Evolutionary conservation across 2,888 invertebrate species (phyloP).

Genomic region (Heliconius cydno): DNA sequence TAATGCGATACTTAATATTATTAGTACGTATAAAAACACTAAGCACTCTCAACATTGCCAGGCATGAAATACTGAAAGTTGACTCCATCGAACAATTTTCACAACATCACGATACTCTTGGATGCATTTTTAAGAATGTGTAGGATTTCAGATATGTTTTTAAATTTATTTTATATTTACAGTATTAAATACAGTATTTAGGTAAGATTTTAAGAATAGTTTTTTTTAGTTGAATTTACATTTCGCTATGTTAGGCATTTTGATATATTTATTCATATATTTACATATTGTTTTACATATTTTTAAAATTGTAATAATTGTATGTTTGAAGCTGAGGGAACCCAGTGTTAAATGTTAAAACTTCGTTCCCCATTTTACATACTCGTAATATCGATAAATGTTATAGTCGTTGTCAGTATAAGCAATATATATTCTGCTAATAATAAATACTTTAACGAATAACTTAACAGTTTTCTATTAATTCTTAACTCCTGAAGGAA

Average conservation of each 20-base stretch:
- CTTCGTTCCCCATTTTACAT: no score
- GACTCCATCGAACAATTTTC: slow-evolving; percentile 25
- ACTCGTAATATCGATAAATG: not conserved
- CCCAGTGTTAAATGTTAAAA: no score
- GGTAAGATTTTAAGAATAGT: not conserved
- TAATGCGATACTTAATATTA: not conserved
- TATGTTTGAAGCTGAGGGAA: no score
- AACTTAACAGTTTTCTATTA: not conserved
- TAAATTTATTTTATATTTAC: not conserved
- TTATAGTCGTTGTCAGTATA: not conserved
- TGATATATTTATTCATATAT: not conserved
- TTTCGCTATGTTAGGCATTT: not conserved
- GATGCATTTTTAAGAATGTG: slow-evolving; percentile 6
- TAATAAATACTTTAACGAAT: not conserved
- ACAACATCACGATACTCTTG: slow-evolving; percentile 13
- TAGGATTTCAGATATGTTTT: not conserved
- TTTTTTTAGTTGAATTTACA: not conserved
- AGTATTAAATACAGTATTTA: not conserved
- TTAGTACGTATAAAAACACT: slow-evolving; percentile 7
- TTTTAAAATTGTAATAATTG: no score
- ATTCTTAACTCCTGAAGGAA: not conserved
- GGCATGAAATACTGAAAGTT: slow-evolving; percentile 20
- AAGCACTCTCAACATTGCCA: slow-evolving; percentile 22
- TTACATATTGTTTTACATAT: not conserved
- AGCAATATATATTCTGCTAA: not conserved